Conservation (phyloP, 2,888 invertebrate genomes). For the Meteorus colon region DNA sequence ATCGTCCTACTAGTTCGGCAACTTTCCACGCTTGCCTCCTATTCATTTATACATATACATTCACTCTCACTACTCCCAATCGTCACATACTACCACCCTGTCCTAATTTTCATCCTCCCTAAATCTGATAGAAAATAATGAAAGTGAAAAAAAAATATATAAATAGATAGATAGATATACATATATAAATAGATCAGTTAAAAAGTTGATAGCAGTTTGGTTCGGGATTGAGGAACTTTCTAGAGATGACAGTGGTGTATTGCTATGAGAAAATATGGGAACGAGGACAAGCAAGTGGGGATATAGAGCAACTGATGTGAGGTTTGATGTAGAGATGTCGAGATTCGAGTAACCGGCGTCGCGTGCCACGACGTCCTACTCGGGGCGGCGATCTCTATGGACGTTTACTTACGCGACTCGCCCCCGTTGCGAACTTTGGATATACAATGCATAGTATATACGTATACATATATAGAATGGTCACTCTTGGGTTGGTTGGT, state of each 20-base stretch:
- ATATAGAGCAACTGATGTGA: background rate
- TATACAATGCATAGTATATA: slow-evolving; percentile 23
- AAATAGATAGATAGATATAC: too few relatives aligned
- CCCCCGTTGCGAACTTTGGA: slow-evolving; percentile 45
- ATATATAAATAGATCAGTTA: background rate
- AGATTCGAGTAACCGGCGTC: slow-evolving; percentile 32
- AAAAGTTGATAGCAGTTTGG: background rate
- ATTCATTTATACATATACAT: slow-evolving; percentile 32
- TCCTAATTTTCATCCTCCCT: slow-evolving; percentile 1
- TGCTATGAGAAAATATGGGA: background rate
- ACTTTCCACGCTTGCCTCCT: slow-evolving; percentile 61
- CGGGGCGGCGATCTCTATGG: slow-evolving; percentile 34
- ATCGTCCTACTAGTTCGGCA: slow-evolving; percentile 65
- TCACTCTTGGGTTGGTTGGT: slow-evolving; percentile 30
- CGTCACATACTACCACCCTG: slow-evolving; percentile 23
- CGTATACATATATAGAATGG: slow-evolving; percentile 35
- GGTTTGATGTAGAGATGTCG: background rate
- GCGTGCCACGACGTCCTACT: slow-evolving; percentile 43
- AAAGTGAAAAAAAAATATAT: slow-evolving; percentile 3
- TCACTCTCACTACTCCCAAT: slow-evolving; percentile 39
- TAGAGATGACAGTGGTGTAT: background rate
- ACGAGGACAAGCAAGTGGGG: background rate
- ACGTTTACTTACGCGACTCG: slow-evolving; percentile 52
- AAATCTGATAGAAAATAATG: background rate
- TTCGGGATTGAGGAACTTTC: slow-evolving; percentile 4